A percentile compares a stretch with the other conserved stretches of the same genome.
phyloP scores from a whole-genome alignment of 64 coral and sea anemone genomes.

The Montipora capricornis region DNA sequence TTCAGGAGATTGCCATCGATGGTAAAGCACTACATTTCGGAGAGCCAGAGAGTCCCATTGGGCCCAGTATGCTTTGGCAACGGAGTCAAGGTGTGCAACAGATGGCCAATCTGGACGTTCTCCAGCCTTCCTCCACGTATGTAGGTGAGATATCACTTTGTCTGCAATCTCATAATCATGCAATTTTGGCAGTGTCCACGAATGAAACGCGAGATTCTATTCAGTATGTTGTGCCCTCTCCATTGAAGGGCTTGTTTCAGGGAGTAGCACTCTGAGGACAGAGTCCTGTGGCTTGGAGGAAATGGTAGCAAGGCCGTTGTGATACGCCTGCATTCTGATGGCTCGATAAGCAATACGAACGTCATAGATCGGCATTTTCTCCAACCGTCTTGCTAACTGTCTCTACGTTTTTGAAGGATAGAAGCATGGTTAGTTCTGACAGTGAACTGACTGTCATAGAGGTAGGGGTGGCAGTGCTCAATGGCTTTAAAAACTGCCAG shows the following conservation, averaged over 20 bases:
- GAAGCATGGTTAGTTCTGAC: constrained; percentile 24
- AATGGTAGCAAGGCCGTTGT: not conserved
- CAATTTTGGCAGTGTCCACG: not conserved
- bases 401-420: constrained; percentile 39
- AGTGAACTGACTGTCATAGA: constrained; percentile 20
- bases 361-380: too few species aligned
- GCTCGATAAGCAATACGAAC: too few species aligned
- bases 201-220: not conserved
- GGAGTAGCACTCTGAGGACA: not conserved
- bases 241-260: not conserved
- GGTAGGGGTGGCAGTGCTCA: constrained; percentile 39
- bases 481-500: constrained; percentile 50
- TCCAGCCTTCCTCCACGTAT: too few species aligned
- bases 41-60: not conserved
- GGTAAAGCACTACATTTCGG: not conserved
- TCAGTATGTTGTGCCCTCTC: not conserved
- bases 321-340: too few species aligned
- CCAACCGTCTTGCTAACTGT: constrained; percentile 28
- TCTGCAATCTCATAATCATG: too few species aligned
- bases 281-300: not conserved
- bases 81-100: too few species aligned
- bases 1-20: not conserved
- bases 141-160: too few species aligned
- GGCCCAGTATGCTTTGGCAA: not conserved
- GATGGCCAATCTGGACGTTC: not conserved